Percentiles rank a stretch among this genome's conserved stretches.
phyloP scores from a whole-genome alignment of 2,113 vertebrate genomes.

The Felis chaus region DNA sequence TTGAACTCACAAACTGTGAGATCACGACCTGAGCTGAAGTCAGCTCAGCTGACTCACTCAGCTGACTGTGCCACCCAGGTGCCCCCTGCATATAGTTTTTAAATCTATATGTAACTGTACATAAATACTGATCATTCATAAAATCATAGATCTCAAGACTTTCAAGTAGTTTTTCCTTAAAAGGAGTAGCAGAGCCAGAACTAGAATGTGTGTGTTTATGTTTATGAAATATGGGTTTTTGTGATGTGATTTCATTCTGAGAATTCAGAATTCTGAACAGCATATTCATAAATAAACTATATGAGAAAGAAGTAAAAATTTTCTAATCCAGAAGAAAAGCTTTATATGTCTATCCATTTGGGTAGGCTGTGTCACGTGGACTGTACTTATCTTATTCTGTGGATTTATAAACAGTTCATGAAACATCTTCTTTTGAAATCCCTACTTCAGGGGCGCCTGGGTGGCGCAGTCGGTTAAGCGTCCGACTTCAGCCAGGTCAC shows the following conservation, averaged over 20 bases:
- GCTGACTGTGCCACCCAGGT: too few relatives aligned
- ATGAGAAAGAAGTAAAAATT: not conserved
- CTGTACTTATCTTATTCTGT: not conserved
- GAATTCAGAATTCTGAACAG: not conserved
- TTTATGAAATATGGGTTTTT: not conserved
- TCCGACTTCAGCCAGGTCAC: too few relatives aligned
- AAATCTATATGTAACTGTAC: not conserved
- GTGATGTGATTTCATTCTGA: not conserved
- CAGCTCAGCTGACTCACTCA: too few relatives aligned
- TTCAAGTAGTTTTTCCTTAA: not conserved
- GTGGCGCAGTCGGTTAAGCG: too few relatives aligned
- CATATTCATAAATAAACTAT: not conserved
- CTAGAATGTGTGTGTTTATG: not conserved
- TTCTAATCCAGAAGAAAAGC: not conserved
- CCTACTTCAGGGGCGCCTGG: too few relatives aligned
- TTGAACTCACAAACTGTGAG: too few relatives aligned
- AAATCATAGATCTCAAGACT: not conserved
- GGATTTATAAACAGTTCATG: not conserved
- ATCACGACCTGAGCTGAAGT: too few relatives aligned
- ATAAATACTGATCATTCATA: too few relatives aligned
- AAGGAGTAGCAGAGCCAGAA: not conserved
- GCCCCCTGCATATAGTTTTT: not conserved
- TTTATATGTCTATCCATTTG: fast-evolving
- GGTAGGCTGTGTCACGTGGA: not conserved
- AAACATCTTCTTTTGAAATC: not conserved